Base-by-base conservation (phyloP, 35 echinoderm and acorn worm genomes). In the Amphiura filiformis region DNA sequence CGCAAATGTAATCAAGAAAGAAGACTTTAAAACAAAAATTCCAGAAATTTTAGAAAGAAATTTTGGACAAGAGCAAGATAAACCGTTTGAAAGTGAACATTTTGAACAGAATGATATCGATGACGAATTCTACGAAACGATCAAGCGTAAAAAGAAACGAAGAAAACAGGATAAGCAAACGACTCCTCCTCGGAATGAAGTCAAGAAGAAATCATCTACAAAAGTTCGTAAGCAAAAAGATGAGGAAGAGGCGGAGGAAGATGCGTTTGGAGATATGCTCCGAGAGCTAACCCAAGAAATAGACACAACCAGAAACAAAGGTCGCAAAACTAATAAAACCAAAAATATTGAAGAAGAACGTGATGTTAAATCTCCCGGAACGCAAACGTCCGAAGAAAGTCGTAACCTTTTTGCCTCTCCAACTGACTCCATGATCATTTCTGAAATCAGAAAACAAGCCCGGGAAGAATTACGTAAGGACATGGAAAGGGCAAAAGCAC, bases 41-140 rank as follows among this genome's bases (percentile, higher is more conserved):
- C 11, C 61, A 70, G 41, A 47, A 9, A 47, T 47, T 47, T 47
- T 47, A 13, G 61, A 70, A 2, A n/a, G 28, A n/a, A 70, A 70
- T 70, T 70, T 70, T 13, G 26, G 28, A 30, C 7, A 70, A 70
- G 26, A n/a, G 28, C 4, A 70, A 2, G 26, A n/a, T n/a, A 70
- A 70, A 15, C 1, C 4, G 2, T 23, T 30, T 15, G 61, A 26
- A n/a, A 4, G 7, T 13, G 61, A 70, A 70, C 15, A 70, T 30
- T 70, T 70, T 70, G 28, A 18, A 70, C 1, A 70, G 28, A 70
- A 70, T 70, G 26, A 11, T 3, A 87, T 87, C 22, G 75, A 87
- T n/a, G 85, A 87, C 65, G 75, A 87, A 78, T 87, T 87, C 31
- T 87, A 87, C 31, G 65, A 87, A 40, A 56, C 65, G 3, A 78